Evolutionary conservation across 2,888 invertebrate species (phyloP).

Genomic region (Microchrysa polita): DNA sequence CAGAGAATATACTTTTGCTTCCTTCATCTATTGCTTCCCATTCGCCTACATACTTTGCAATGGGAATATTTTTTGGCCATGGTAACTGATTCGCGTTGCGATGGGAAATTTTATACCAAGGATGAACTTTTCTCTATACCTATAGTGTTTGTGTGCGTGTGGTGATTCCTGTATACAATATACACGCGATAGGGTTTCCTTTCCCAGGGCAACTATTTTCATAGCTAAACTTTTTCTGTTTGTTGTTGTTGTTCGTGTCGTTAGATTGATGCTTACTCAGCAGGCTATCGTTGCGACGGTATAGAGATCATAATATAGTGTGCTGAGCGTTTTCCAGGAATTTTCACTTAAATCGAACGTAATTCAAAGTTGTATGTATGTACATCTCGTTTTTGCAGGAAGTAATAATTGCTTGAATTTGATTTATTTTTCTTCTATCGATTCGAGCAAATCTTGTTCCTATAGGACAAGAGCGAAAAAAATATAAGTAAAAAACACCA

Average conservation of each 20-base stretch:
- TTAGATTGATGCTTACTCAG: background rate
- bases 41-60: slow-evolving; percentile 19
- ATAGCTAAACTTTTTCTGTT: slow-evolving; percentile 22
- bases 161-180: slow-evolving; percentile 33
- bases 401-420: too few relatives aligned
- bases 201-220: slow-evolving; percentile 44
- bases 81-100: slow-evolving; percentile 36
- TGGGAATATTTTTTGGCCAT: slow-evolving; percentile 28
- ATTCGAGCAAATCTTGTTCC: too few relatives aligned
- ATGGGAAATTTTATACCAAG: slow-evolving; percentile 25
- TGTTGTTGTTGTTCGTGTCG: background rate
- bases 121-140: too few relatives aligned
- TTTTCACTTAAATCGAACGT: slow-evolving; percentile 1
- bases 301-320: background rate
- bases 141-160: slow-evolving; percentile 20
- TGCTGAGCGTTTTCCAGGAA: background rate
- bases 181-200: slow-evolving; percentile 39
- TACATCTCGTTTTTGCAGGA: too few relatives aligned
- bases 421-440: too few relatives aligned
- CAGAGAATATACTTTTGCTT: slow-evolving; percentile 9
- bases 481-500: too few relatives aligned
- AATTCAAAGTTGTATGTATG: background rate
- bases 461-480: too few relatives aligned
- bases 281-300: background rate
- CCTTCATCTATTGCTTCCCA: slow-evolving; percentile 3